A percentile compares a stretch with the other conserved stretches of the same genome.
phyloP scores from a whole-genome alignment of 1,140 invertebrate genomes.

The Calosoma granatense region DNA sequence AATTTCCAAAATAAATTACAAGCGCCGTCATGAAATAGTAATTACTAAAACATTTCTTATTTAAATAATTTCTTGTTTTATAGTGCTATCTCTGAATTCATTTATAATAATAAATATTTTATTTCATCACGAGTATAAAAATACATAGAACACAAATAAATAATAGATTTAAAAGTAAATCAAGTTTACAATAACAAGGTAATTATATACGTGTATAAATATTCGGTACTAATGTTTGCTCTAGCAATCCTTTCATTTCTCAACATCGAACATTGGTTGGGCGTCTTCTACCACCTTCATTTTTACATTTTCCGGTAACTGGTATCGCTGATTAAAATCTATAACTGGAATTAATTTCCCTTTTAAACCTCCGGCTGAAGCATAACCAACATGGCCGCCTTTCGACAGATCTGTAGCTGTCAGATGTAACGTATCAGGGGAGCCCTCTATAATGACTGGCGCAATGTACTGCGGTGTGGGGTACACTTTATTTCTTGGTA shows the following conservation, averaged over 20 bases:
- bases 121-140: too few species aligned
- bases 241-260: too few species aligned
- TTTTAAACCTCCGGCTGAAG: not conserved
- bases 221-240: too few species aligned
- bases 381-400: not conserved
- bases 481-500: not conserved
- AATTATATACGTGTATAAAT: too few species aligned
- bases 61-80: not conserved
- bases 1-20: too few species aligned
- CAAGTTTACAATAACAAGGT: not conserved
- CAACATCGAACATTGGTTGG: too few species aligned
- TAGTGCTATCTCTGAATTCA: too few species aligned
- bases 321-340: not conserved
- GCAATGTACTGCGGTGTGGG: not conserved
- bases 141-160: too few species aligned
- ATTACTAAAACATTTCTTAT: not conserved
- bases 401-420: not conserved
- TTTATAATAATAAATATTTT: too few species aligned
- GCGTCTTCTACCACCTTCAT: not conserved
- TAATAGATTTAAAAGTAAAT: not conserved
- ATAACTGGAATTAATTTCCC: not conserved
- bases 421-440: not conserved
- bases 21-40: too few species aligned
- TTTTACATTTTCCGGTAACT: not conserved
- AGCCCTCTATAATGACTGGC: not conserved